These are phyloP conservation scores for Oconnorella tubifera DNA, from an alignment of 2,888 invertebrate genomes.

Conservation along the genomic window DNA sequence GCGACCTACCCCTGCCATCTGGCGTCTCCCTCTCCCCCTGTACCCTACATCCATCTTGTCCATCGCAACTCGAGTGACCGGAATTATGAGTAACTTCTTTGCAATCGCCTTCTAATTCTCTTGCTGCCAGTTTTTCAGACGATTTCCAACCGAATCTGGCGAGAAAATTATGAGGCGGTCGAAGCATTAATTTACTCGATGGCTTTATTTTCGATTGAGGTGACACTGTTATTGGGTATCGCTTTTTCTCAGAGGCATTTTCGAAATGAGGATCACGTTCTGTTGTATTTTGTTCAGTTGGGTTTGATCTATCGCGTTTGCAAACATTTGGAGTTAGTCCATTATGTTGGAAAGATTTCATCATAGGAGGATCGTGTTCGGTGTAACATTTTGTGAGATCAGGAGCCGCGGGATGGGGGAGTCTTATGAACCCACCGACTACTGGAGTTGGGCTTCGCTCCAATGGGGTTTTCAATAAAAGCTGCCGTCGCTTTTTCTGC, in stretches of 20 bases:
- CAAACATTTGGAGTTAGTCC: too few species aligned
- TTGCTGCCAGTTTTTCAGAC: neutral
- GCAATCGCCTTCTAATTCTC: neutral
- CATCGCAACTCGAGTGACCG: neutral
- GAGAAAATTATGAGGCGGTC: neutral
- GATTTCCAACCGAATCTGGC: conserved; percentile 8
- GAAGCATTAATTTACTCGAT: neutral
- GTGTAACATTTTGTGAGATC: neutral
- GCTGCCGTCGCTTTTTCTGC: neutral
- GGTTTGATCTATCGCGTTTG: too few species aligned
- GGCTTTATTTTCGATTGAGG: neutral
- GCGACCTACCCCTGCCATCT: neutral
- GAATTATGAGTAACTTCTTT: too few species aligned
- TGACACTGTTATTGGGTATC: neutral
- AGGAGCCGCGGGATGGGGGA: neutral
- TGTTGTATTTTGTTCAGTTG: too few species aligned
- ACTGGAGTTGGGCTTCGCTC: neutral
- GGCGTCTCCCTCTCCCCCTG: neutral
- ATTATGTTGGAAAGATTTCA: neutral
- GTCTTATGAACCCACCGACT: neutral
- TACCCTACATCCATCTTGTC: neutral
- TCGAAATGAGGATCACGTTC: too few species aligned
- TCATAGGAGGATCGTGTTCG: neutral
- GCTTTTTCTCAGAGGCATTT: too few species aligned
- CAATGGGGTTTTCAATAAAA: neutral